Evolutionary conservation across 2,797 vertebrate genomes (phyloP).

Genomic region (Sebastes ruberrimus): DNA sequence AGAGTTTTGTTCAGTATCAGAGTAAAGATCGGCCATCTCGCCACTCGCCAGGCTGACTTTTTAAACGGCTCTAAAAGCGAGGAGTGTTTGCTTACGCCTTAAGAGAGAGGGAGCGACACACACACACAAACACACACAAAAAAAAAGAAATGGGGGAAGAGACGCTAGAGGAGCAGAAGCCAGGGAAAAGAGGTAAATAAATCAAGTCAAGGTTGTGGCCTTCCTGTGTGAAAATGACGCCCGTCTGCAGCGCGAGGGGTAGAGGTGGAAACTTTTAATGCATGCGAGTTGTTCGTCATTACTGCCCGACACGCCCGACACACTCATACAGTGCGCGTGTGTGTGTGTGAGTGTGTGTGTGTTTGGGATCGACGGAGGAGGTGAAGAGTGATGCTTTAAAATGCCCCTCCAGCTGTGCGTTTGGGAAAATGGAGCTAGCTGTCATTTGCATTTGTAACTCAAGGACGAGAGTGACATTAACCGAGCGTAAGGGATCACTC

Average conservation of each 20-base stretch:
- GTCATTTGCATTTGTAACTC: conserved; percentile 66
- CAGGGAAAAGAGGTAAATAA: conserved; percentile 49
- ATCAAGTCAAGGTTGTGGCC: conserved; percentile 65
- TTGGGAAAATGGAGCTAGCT: conserved; percentile 57
- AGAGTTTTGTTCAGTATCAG: conserved; percentile 51
- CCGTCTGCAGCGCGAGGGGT: conserved; percentile 9
- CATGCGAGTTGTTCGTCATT: conserved; percentile 25
- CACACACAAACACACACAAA: neutral
- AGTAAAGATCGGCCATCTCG: conserved; percentile 37
- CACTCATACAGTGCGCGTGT: neutral
- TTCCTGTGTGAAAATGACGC: conserved; percentile 34
- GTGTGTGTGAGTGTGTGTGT: conserved; percentile 10
- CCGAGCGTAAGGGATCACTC: conserved; percentile 38
- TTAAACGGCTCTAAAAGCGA: conserved; percentile 35
- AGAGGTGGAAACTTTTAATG: conserved; percentile 58
- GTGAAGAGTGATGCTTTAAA: conserved; percentile 63
- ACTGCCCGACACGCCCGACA: neutral
- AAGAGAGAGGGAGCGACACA: neutral
- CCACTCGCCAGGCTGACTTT: conserved; percentile 22
- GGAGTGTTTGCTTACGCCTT: conserved; percentile 17
- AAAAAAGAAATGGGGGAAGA: neutral
- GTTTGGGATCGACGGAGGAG: conserved; percentile 22
- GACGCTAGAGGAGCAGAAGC: conserved; percentile 10
- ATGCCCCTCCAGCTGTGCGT: conserved; percentile 60
- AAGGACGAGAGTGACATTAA: conserved; percentile 64